Percentiles rank a stretch among this genome's conserved stretches.
Evolutionary conservation across 2,797 vertebrate species (phyloP).

Genomic region (Falco naumanni): DNA sequence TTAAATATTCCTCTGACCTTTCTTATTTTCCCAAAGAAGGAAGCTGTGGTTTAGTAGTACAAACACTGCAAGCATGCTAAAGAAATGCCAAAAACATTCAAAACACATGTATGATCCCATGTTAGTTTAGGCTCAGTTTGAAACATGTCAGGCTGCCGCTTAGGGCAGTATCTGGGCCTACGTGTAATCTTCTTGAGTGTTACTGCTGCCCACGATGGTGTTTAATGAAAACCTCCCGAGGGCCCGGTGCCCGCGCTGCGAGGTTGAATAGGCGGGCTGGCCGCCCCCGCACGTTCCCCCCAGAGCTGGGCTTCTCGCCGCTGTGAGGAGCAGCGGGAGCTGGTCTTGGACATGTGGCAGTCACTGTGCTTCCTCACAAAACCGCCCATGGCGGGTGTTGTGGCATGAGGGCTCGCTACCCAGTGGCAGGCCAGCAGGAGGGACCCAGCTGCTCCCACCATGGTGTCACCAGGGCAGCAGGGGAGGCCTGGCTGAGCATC

Average conservation of each 20-base stretch:
- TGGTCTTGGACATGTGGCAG: rapidly evolving
- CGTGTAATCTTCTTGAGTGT: rapidly evolving
- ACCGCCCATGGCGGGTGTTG: rapidly evolving
- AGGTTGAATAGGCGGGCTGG: rapidly evolving
- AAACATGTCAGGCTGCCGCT: not conserved
- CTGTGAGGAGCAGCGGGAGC: not conserved
- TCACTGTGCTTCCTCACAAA: rapidly evolving
- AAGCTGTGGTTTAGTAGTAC: conserved; percentile 40
- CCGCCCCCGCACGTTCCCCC: rapidly evolving
- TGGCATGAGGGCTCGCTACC: not conserved
- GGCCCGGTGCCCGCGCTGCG: rapidly evolving
- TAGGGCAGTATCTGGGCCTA: not conserved
- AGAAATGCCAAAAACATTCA: conserved; percentile 16
- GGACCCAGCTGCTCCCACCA: not conserved
- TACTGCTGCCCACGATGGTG: not conserved
- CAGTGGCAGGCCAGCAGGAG: not conserved
- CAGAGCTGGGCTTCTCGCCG: rapidly evolving
- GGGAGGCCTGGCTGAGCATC: not conserved
- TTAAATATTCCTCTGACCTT: not conserved
- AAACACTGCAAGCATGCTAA: not conserved
- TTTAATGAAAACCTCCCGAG: not conserved
- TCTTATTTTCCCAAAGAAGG: not conserved
- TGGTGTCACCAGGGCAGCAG: rapidly evolving
- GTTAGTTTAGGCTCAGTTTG: not conserved
- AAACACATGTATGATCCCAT: not conserved